Base-by-base conservation (phyloP, 2,888 invertebrate genomes). In the Nephrotoma flavescens region DNA sequence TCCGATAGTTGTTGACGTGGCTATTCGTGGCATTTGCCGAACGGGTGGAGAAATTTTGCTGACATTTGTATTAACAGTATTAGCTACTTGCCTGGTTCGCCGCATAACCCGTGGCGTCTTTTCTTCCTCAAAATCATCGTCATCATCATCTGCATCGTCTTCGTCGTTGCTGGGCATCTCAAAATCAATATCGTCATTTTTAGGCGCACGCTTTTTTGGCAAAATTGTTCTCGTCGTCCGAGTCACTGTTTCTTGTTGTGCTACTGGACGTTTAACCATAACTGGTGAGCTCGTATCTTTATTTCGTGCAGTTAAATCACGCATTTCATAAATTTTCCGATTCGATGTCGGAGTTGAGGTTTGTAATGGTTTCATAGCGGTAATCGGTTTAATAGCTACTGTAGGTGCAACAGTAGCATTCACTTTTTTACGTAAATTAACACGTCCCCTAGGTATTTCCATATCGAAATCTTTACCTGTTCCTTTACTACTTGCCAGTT, bases 131-230 rank as follows among this genome's bases (percentile, higher is more conserved):
- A 52, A 41, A 5, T 86, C 41, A 0, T 88, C 41, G 0, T 88
- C 87, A 11, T 89, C 87, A 2, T 89, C 89, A 31, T 89, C 89
- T 11, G 88, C 87, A 2, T 89, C 89, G 41, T 89, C 89, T 7
- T 88, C 89, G 1, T 88, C 88, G n/a, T 89, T 89, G 15, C 88
- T 88, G 83, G 88, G 89, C 85, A 89, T 89, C n/a, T 89, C 89
- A 0, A 87, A 90, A 47, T 89, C 89, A 44, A 88, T 89, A 42
- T 89, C 19, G 6, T 41, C 87, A 87, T 88, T 86, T 7, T 42
- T 7, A 88, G 88, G 41, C 86, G 45, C 31, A 12, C 84, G 41
- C 42, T 84, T 84, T 84, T 84, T 84, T 41, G 42, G 41, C 3
- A 84, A 41, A 84, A 2, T 84, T 0, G 15, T 15, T 7, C 9